Evolutionary conservation across 2,113 vertebrate species (phyloP).

Genomic region (Equus przewalskii): DNA sequence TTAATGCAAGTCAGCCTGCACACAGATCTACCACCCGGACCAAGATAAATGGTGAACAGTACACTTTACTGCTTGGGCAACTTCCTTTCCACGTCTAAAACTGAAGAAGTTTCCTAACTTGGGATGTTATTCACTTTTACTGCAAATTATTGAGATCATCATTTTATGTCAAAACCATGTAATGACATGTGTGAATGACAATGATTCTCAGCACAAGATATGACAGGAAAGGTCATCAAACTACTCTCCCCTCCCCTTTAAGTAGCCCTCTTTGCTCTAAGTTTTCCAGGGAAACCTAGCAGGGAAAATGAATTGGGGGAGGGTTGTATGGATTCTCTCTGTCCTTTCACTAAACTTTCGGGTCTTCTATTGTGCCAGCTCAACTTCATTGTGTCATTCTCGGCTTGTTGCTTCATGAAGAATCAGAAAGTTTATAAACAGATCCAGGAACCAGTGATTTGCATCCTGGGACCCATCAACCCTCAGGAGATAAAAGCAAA

Average conservation of each 20-base stretch:
- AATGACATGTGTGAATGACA: background rate
- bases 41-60: constrained; percentile 66
- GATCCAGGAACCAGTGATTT: background rate
- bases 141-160: constrained; percentile 60
- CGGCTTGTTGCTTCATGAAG: background rate
- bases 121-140: constrained; percentile 58
- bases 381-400: background rate
- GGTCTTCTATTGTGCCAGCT: background rate
- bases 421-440: constrained; percentile 16
- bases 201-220: background rate
- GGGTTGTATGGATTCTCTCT: background rate
- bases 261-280: background rate
- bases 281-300: background rate
- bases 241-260: background rate
- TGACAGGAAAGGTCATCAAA: background rate
- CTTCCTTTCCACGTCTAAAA: constrained; percentile 47
- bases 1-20: constrained; percentile 68
- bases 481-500: constrained; percentile 50
- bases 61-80: constrained; percentile 61
- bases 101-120: constrained; percentile 47
- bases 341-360: background rate
- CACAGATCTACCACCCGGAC: constrained; percentile 53
- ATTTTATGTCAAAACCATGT: constrained; percentile 8
- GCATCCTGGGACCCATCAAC: background rate
- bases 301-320: background rate